Evolutionary conservation across 2,797 vertebrate species (phyloP).

Genomic region (Hydrophis major): DNA sequence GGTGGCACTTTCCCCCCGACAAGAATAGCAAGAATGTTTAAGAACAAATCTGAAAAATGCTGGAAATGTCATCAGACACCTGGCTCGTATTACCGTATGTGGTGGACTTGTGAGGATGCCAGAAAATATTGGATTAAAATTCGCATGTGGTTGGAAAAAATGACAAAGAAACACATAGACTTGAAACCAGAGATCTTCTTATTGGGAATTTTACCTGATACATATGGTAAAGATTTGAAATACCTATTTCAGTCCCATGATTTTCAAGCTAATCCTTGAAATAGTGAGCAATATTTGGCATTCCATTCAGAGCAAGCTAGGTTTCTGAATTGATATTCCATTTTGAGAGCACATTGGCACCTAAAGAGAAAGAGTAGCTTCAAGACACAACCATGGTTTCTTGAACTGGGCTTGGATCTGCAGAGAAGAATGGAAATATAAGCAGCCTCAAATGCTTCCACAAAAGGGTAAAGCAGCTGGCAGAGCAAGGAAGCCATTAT

Average conservation of each 20-base stretch:
- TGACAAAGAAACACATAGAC: too few species aligned
- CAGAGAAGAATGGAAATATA: slow-evolving; percentile 49
- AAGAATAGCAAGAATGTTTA: too few species aligned
- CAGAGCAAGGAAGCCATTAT: slow-evolving; percentile 23
- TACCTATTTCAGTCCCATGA: not conserved
- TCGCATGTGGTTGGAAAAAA: too few species aligned
- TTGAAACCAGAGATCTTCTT: too few species aligned
- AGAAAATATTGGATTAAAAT: too few species aligned
- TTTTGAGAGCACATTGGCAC: not conserved
- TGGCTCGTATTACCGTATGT: too few species aligned
- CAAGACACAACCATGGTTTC: not conserved
- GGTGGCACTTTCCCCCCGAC: too few species aligned
- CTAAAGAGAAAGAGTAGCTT: not conserved
- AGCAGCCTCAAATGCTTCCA: slow-evolving; percentile 37
- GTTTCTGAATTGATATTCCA: slow-evolving; percentile 15
- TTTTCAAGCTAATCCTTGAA: not conserved
- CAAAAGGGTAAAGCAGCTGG: slow-evolving; percentile 55
- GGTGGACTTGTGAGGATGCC: too few species aligned
- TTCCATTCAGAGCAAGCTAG: not conserved
- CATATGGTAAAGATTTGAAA: too few species aligned
- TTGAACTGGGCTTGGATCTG: slow-evolving; percentile 32
- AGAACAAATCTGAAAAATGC: too few species aligned
- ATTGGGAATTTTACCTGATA: too few species aligned
- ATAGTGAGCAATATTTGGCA: not conserved
- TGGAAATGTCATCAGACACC: too few species aligned